Conservation (phyloP, 35 echinoderm and acorn worm species). For the Acanthaster planci region DNA sequence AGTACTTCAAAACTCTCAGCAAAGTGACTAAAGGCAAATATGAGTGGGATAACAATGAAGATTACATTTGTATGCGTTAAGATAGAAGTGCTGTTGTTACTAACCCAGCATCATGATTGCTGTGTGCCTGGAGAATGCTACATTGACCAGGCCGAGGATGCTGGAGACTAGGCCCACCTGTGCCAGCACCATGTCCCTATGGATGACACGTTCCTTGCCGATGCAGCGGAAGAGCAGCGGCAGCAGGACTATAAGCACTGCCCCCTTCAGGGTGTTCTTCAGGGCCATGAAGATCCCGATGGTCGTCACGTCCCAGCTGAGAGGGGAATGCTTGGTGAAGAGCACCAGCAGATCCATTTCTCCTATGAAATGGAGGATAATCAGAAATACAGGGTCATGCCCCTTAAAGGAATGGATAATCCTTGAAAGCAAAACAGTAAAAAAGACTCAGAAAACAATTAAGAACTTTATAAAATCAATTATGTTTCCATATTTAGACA, state of each 20-base stretch:
- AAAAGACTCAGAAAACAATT: too few relatives aligned
- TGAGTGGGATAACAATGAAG: too few relatives aligned
- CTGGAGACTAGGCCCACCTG: conserved; percentile 44
- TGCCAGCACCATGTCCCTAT: conserved; percentile 50
- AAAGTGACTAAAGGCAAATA: too few relatives aligned
- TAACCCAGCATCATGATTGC: conserved; percentile 68
- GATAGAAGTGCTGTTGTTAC: not conserved
- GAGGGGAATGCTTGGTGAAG: conserved; percentile 76
- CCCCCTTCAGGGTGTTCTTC: conserved; percentile 48
- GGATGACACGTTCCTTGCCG: conserved; percentile 20
- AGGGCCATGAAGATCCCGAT: conserved; percentile 60
- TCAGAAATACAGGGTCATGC: too few relatives aligned
- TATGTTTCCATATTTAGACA: too few relatives aligned
- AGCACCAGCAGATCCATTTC: conserved; percentile 74
- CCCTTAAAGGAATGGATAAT: too few relatives aligned
- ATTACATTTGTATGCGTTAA: not conserved
- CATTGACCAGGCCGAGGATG: conserved; percentile 37
- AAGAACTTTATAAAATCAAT: too few relatives aligned
- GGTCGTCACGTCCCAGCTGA: conserved; percentile 57
- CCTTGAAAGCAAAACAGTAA: too few relatives aligned
- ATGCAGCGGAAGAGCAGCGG: conserved; percentile 41
- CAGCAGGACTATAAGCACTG: conserved; percentile 35
- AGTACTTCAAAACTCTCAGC: too few relatives aligned
- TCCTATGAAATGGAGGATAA: conserved; percentile 12
- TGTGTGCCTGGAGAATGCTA: conserved; percentile 56